Base-by-base conservation (phyloP, 2,113 vertebrate species). In the Kryptolebias marmoratus region DNA sequence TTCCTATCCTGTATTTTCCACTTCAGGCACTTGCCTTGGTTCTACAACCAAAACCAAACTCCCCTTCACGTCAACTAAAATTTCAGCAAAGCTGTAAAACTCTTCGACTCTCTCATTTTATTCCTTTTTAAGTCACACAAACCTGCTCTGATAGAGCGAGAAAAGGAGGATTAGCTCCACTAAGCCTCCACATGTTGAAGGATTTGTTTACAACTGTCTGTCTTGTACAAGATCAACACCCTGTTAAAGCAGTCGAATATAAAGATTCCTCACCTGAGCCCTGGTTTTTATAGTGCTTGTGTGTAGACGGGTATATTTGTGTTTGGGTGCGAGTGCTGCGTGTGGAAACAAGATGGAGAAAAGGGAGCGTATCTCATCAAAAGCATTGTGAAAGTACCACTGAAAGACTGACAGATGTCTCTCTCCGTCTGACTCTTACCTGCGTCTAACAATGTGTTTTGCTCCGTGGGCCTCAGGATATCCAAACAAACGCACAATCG, bases 131-230 rank as follows among this genome's bases (percentile, higher is more conserved):
- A 77, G 73, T 80, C 79, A 73, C 69, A 75, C 39, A 82, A 70
- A 75, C 64, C 65, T 1, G 45, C 39, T 60, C 32, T 67, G 73
- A 83, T 64, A 54, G 42, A 32, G 27, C 61, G 42, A 68, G 56
- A 64, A 39, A 62, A 60, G 58, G 61, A 54, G 58, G 75, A 72
- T 36, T 60, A 45, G 76, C 72, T 88, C 80, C 76, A 77, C 81
- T 78, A 79, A 87, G 77, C 80, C 39, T 2, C 78, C 88, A 88
- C 87, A 85, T 88, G 89, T 89, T 87, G 54, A 75, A 71, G 80
- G 89, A 83, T 82, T 87, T 91, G 84, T 90, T 93, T 88, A 87
- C 88, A 27, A 59, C 73, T 89, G 84, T 70, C 80, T 86, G 81
- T 89, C 80, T 75, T 85, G 83, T 82, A 57, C 22, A 36, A 86